A percentile compares a stretch with the other conserved stretches of the same genome.
phyloP scores from a whole-genome alignment of 2,797 vertebrate species.

The Etheostoma perlongum region DNA sequence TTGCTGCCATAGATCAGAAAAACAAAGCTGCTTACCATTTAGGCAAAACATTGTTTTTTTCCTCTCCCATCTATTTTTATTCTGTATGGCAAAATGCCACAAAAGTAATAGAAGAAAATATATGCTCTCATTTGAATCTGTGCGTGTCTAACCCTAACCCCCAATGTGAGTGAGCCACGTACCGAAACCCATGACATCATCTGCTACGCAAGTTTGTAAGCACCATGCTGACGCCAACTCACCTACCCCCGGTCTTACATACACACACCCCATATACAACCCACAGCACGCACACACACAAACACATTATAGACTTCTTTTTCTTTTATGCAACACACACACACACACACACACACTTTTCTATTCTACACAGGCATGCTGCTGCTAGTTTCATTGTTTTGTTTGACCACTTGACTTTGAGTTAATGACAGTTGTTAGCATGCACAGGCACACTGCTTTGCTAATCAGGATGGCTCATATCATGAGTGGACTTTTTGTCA shows the following conservation, averaged over 20 bases:
- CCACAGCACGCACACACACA: neutral
- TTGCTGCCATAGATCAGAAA: neutral
- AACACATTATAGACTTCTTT: neutral
- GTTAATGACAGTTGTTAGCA: constrained; percentile 51
- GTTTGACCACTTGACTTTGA: constrained; percentile 62
- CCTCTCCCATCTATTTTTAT: neutral
- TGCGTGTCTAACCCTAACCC: neutral
- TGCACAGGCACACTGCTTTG: constrained; percentile 41
- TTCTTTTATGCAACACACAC: too few species aligned
- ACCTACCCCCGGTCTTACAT: neutral
- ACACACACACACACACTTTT: too few species aligned
- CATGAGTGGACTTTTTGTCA: constrained; percentile 44
- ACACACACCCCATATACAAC: neutral
- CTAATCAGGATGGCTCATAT: constrained; percentile 44
- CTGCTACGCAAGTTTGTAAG: neutral
- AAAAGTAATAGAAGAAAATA: neutral
- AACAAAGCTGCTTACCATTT: neutral
- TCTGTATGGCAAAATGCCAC: neutral
- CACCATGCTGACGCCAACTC: constrained; percentile 18
- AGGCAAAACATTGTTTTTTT: neutral
- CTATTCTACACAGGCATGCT: neutral
- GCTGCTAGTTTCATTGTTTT: constrained; percentile 30
- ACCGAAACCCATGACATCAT: constrained; percentile 30
- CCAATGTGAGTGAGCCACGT: neutral
- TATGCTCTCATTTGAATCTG: neutral